Base-by-base conservation (phyloP, 2,113 vertebrate genomes). In the Heloderma charlesbogerti region DNA sequence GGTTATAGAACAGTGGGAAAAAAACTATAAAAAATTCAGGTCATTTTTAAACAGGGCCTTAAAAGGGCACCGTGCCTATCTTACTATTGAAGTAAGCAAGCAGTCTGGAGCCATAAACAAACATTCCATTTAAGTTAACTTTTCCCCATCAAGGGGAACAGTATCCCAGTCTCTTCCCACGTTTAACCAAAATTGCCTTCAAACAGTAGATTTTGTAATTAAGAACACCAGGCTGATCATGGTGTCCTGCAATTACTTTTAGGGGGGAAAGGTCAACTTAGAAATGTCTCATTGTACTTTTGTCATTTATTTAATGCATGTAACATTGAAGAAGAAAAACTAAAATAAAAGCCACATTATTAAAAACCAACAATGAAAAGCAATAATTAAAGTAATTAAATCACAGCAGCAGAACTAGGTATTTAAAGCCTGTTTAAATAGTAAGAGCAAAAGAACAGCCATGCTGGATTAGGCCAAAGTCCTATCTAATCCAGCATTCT, bases 41-140 rank as follows among this genome's bases (percentile, higher is more conserved):
- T 85, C 92, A 94, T 95, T 93, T 95, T 94, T 85, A 94, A 92
- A 95, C 92, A 96, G 78, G 43, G 92, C 95, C 95, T 95, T 96
- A 97, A 96, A 96, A 96, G 95, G 95, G 83, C 92, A 90, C 92
- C n/a, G 74, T 92, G 94, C 43, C 89, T 88, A 93, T 90, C 72
- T 94, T 75, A 29, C 91, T 93, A 80, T 77, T 93, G 94, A 94
- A 79, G 94, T 94, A 95, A 92, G 78, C 93, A 93, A 77, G 86
- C 89, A 93, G 40, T 0, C 0, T 0, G 0, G 45, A 93, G 83
- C 86, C 78, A 80, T 91, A 94, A 94, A 94, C 92, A 95, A 94
- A 93, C 94, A 94, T 95, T 96, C 94, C 91, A 92, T 80, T 91
- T 90, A 2, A 7, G 90, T 87, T 94, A 96, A 95, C 79, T 94